Evolutionary conservation across 2,797 vertebrate genomes (phyloP), one percentile per base, ranked within the genome.

Genomic region (Moxostoma hubbsi): DNA sequence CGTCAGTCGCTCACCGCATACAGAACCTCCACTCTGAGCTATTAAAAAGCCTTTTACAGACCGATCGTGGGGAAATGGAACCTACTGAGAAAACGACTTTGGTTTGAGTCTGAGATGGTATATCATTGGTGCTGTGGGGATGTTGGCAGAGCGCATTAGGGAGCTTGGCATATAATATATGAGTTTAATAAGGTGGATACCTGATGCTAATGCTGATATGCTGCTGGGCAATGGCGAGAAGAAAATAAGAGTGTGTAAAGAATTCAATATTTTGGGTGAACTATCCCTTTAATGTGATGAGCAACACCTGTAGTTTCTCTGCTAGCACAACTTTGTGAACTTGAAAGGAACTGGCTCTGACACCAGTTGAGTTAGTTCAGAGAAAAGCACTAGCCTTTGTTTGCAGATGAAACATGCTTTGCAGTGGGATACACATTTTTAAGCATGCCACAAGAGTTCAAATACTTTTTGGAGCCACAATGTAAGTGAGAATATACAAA

Each of bases 21-120:
- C 71, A 1, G 67, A 81, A 47, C 54, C 15, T 49, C 76, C 81
- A 66, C 74, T 78, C 77, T 9, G 58, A 45, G 74, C 77, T 79
- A 78, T 82, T 81, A 86, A 81, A 82, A 81, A 77, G 59, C 81
- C 55, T 81, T 73, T 78, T 74, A 12, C 45, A 16, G 61, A 55
- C 70, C n/a, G 12, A 57, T 45, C 62, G 46, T 7, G 16, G 54
- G 36, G 24, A 74, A 64, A 65, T 46, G 36, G 54, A 67, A 62
- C 53, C 47, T 67, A 49, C 43, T n/a, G 71, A 78, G 46, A 10
- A 64, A 43, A 47, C 50, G 13, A 62, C 55, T 15, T 45, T 9
- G 18, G 2, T 16, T 13, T 9, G 13, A 18, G 71, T 16, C 62
- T 36, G 11, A 74, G 54, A 67, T 63, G 18, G 57, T 9, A 6